Evolutionary conservation across 2,797 vertebrate species (phyloP).

Genomic region (Pipistrellus pygmaeus): DNA sequence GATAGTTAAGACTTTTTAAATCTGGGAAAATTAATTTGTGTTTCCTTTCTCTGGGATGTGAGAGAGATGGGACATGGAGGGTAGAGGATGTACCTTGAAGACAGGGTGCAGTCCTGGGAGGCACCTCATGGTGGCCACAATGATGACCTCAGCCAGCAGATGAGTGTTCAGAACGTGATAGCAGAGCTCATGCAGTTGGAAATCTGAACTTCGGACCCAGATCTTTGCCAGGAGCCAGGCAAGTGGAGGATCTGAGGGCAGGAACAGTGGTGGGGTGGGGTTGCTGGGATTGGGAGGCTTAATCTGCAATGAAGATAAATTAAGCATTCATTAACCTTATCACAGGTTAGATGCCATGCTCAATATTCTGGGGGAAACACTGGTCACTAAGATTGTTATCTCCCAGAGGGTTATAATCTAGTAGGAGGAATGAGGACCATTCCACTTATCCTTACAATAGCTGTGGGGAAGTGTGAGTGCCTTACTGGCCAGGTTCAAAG

Average conservation of each 20-base stretch:
- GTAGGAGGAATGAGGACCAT: not conserved
- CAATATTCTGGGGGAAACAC: not conserved
- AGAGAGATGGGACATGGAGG: not conserved
- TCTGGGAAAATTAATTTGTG: not conserved
- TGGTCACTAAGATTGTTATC: not conserved
- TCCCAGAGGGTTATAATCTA: not conserved
- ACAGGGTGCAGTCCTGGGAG: conserved; percentile 91
- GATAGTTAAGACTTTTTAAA: not conserved
- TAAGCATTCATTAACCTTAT: not conserved
- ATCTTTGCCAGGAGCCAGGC: conserved; percentile 92
- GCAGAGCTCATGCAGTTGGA: conserved; percentile 91
- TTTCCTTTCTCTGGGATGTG: not conserved
- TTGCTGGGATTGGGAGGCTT: conserved; percentile 81
- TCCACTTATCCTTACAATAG: not conserved
- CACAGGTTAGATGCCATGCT: not conserved
- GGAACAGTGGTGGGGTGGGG: conserved; percentile 87
- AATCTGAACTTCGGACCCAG: conserved; percentile 92
- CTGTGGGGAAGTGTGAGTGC: not conserved
- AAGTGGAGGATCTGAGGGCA: conserved; percentile 89
- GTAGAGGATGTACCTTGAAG: conserved; percentile 88
- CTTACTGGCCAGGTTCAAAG: not conserved
- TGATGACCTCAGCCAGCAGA: conserved; percentile 90
- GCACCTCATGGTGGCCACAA: conserved; percentile 91
- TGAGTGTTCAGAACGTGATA: conserved; percentile 93
- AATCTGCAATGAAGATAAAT: conserved; percentile 70